A percentile compares a stretch with the other conserved stretches of the same genome.
These are phyloP conservation scores for Lycocerus yunnanus DNA, from an alignment of 2,888 invertebrate species.

Conservation along the genomic window DNA sequence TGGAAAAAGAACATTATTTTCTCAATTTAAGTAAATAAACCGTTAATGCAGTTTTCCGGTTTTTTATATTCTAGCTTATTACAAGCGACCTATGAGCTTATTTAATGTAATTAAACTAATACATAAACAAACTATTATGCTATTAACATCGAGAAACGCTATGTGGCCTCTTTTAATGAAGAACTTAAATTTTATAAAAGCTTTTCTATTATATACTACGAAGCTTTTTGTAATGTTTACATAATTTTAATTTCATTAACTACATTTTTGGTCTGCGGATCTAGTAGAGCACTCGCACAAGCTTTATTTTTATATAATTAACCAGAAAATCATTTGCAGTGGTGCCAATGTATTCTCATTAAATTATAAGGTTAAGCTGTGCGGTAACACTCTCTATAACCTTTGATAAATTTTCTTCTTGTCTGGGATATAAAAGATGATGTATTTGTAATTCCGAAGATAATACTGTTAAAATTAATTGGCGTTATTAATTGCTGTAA, in stretches of 20 bases:
- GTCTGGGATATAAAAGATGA: background rate
- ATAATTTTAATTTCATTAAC: background rate
- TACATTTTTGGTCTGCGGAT: background rate
- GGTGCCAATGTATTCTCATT: background rate
- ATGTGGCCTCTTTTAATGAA: background rate
- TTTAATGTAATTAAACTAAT: background rate
- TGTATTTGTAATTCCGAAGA: background rate
- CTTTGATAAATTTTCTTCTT: no score
- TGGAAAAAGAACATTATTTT: background rate
- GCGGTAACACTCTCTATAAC: background rate
- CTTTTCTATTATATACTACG: background rate
- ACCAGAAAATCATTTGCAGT: background rate
- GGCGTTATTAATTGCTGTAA: background rate
- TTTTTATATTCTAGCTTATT: background rate
- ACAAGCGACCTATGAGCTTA: background rate
- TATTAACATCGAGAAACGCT: background rate
- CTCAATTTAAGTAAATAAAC: background rate
- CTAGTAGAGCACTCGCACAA: background rate
- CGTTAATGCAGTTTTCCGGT: background rate
- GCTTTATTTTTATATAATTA: background rate
- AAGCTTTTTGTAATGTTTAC: background rate
- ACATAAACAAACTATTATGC: no score
- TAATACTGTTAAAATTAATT: background rate
- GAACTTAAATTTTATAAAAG: background rate
- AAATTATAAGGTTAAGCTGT: background rate